These are phyloP conservation scores for Columba livia DNA, from an alignment of 2,113 vertebrate species.

Conservation along the genomic window DNA sequence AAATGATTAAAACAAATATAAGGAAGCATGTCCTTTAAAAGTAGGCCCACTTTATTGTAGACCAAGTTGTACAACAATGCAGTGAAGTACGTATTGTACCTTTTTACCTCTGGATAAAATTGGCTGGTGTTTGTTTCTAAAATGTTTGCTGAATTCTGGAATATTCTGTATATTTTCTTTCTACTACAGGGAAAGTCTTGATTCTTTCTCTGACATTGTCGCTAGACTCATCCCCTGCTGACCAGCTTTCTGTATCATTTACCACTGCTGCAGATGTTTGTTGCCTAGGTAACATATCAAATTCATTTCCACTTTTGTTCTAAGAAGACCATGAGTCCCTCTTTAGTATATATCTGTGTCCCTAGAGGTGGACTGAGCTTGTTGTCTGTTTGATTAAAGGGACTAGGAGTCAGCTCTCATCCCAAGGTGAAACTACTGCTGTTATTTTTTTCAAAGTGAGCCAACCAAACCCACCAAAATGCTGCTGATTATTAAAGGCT, in stretches of 20 bases:
- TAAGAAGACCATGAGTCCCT: not conserved
- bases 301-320: constrained; percentile 30
- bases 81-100: not conserved
- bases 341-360: not conserved
- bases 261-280: not conserved
- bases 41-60: not conserved
- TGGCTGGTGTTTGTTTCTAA: not conserved
- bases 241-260: not conserved
- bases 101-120: not conserved
- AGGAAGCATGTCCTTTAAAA: not conserved
- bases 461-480: not conserved
- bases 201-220: not conserved
- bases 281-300: constrained; percentile 38
- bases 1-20: not conserved
- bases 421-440: not conserved
- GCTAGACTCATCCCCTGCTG: not conserved
- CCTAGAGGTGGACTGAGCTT: not conserved
- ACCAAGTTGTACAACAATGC: not conserved
- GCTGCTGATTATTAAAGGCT: not conserved
- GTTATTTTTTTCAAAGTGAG: not conserved
- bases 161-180: not conserved
- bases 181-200: not conserved
- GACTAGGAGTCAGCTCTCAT: not conserved
- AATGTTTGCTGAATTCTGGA: not conserved
- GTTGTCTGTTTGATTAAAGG: not conserved